These are phyloP conservation scores for Drosophila varians DNA, from an alignment of 1,140 invertebrate species.

Conservation along the genomic window DNA sequence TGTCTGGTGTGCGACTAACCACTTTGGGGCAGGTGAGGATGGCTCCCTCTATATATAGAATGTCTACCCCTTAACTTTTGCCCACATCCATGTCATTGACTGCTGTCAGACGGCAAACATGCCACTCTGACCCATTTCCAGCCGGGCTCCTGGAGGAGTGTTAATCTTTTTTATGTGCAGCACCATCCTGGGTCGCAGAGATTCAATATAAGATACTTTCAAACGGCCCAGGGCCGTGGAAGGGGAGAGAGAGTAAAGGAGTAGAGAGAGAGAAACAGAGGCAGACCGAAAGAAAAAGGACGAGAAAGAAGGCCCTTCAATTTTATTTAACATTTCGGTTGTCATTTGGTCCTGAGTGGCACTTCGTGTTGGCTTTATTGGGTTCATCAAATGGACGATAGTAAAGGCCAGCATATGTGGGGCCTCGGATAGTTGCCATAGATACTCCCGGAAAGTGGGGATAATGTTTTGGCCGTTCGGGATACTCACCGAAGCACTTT, in stretches of 20 bases:
- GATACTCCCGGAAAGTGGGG: slow-evolving; percentile 26
- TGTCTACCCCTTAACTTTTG: not conserved
- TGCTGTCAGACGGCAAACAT: slow-evolving; percentile 45
- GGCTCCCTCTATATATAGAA: not conserved
- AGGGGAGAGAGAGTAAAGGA: too few species aligned
- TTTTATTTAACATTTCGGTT: slow-evolving; percentile 74
- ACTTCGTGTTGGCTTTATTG: slow-evolving; percentile 69
- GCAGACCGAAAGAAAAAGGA: not conserved
- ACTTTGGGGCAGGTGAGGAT: slow-evolving; percentile 11
- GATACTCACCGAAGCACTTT: slow-evolving; percentile 9
- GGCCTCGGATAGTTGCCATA: slow-evolving; percentile 57
- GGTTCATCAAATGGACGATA: slow-evolving; percentile 72
- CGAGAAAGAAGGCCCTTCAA: slow-evolving; percentile 47
- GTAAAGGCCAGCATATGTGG: slow-evolving; percentile 62
- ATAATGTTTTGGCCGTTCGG: slow-evolving; percentile 10
- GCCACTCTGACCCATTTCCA: slow-evolving; percentile 61
- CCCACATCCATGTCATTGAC: slow-evolving; percentile 49
- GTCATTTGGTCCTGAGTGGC: slow-evolving; percentile 66
- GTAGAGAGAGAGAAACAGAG: not conserved
- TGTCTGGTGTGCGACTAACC: not conserved
- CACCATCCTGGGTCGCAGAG: slow-evolving; percentile 52
- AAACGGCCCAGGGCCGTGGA: slow-evolving; percentile 18
- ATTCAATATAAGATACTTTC: slow-evolving; percentile 76
- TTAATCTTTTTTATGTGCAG: slow-evolving; percentile 69
- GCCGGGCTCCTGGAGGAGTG: slow-evolving; percentile 33